These are phyloP conservation scores for Pristionchus arcanus DNA, from an alignment of 2,888 invertebrate species.

Conservation along the genomic window DNA sequence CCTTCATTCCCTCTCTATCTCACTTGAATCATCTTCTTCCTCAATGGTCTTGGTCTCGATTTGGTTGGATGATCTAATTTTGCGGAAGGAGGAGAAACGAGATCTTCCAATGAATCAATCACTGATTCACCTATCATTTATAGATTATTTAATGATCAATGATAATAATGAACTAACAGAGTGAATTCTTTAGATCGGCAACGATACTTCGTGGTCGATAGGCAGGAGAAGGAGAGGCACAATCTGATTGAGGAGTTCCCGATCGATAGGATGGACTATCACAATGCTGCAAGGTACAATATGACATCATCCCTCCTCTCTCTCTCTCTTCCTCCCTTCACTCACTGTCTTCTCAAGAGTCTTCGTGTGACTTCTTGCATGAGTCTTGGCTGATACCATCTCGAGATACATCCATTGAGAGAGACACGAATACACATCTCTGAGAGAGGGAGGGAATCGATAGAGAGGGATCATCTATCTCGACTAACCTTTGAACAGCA, in stretches of 20 bases:
- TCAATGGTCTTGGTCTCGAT: conserved; percentile 61
- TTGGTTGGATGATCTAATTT: conserved; percentile 66
- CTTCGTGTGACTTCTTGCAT: background rate
- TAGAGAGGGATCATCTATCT: background rate
- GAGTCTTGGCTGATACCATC: conserved; percentile 33
- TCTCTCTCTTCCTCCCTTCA: background rate
- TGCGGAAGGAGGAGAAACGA: conserved; percentile 64
- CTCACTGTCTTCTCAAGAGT: background rate
- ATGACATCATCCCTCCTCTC: background rate
- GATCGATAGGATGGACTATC: conserved; percentile 29
- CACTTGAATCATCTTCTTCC: conserved; percentile 48
- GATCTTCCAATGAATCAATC: conserved; percentile 39
- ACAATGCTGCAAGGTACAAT: background rate
- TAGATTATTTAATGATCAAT: background rate
- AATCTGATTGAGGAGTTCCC: conserved; percentile 51
- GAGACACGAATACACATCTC: conserved; percentile 51
- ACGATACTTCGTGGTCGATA: conserved; percentile 53
- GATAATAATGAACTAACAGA: background rate
- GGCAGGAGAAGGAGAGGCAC: conserved; percentile 53
- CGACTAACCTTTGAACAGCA: background rate
- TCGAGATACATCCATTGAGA: conserved; percentile 53
- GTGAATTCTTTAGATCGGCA: conserved; percentile 37
- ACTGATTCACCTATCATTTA: background rate
- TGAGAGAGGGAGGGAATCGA: background rate
- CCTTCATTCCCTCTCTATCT: background rate